Base-by-base conservation (phyloP, 2,888 invertebrate genomes). In the Alviniconcha strummeri region DNA sequence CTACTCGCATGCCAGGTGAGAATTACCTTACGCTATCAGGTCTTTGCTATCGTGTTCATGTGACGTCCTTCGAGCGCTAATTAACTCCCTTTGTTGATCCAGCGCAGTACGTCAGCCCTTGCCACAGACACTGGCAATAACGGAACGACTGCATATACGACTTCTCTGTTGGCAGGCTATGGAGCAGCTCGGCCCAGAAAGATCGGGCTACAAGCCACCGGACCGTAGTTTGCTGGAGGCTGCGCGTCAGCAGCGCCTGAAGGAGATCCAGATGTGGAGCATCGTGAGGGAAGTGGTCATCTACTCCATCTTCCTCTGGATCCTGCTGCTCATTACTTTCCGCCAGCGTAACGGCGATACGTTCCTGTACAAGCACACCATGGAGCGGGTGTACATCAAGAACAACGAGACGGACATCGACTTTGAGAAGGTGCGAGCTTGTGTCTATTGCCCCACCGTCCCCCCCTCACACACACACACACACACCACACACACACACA, bases 231-330 rank as follows among this genome's bases (percentile, higher is more conserved):
- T 88, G 5, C 89, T 94, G 82, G 92, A 93, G 85, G 89, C 90
- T 81, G 93, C 93, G 3, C 89, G 94, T 80, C 87, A 91, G 74
- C 88, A 91, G 69, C 88, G 94, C 15, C 82, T 93, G 85, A 94
- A 94, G 83, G 94, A 95, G 87, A 90, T 94, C 17, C 92, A 94
- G 88, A 94, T 94, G 94, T 94, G 93, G 89, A 90, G 90, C 13
- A 91, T 94, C 60, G 84, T 95, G 17, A 88, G 93, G 80, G 94
- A 94, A 88, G 94, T 95, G 15, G 84, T 93, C 60, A 91, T 93
- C 83, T 94, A 94, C 89, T 86, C 92, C 15, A 89, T 94, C 86
- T 95, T 94, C 91, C 88, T 94, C 19, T 93, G 93, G 92, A 91
- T 94, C 36, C 90, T 95, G n/a, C 90, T 94, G 81, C 91, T 94